These are phyloP conservation scores for Argyresthia goedartella DNA, from an alignment of 2,888 invertebrate genomes.

Conservation along the genomic window DNA sequence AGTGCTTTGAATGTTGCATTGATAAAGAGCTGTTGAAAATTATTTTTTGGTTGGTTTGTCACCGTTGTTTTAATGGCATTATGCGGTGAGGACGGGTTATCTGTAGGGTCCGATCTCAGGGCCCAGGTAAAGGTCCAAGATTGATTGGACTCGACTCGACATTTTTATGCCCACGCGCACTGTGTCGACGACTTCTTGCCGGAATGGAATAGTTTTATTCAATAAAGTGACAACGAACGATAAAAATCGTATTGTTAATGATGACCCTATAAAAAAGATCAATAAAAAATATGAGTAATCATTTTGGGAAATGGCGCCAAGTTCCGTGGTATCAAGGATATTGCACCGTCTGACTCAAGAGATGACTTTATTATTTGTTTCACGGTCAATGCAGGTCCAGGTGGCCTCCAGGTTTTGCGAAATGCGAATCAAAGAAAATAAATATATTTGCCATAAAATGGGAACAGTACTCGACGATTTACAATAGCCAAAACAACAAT, in stretches of 20 bases:
- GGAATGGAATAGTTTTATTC: constrained; percentile 49
- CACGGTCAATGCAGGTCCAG: not conserved
- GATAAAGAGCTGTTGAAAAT: constrained; percentile 62
- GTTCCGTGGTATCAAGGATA: too few relatives aligned
- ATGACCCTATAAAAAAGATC: not conserved
- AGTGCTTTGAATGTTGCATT: constrained; percentile 15
- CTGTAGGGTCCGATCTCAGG: constrained; percentile 55
- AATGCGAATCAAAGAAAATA: too few relatives aligned
- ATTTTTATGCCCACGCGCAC: constrained; percentile 57
- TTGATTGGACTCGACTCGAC: constrained; percentile 61
- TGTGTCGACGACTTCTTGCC: constrained; percentile 55
- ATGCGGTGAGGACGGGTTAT: constrained; percentile 69
- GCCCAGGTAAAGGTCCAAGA: constrained; percentile 56
- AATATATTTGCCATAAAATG: too few relatives aligned
- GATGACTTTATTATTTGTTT: not conserved
- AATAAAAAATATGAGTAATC: not conserved
- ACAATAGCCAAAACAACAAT: too few relatives aligned
- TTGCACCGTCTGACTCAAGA: too few relatives aligned
- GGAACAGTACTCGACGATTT: too few relatives aligned
- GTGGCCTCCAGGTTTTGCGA: too few relatives aligned
- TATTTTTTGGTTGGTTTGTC: constrained; percentile 67
- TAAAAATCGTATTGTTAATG: constrained; percentile 41
- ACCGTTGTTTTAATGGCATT: constrained; percentile 71
- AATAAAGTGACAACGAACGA: constrained; percentile 53
- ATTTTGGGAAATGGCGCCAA: too few relatives aligned